Conservation (phyloP, 2,113 vertebrate species). For the Dunckerocampus dactyliophorus region DNA sequence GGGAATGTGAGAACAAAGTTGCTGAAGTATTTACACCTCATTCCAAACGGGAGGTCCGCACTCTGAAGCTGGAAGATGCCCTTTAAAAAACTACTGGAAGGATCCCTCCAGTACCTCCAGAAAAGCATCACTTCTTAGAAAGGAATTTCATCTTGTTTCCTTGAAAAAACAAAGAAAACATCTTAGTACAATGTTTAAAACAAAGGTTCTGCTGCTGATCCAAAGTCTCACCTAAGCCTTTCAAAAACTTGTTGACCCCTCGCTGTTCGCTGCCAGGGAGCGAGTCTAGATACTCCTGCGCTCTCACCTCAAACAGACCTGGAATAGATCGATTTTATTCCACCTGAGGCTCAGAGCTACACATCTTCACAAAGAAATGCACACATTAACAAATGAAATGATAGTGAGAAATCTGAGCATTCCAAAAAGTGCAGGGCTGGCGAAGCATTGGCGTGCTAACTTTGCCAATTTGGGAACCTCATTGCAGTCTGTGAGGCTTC, state of each 20-base stretch:
- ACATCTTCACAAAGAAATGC: neutral
- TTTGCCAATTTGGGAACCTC: no score
- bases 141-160: slow-evolving; percentile 79
- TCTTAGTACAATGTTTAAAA: neutral
- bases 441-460: neutral
- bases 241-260: slow-evolving; percentile 92
- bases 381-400: neutral
- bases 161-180: slow-evolving; percentile 30
- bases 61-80: no score
- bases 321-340: slow-evolving; percentile 5
- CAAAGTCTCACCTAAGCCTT: slow-evolving; percentile 82
- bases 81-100: neutral
- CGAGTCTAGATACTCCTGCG: slow-evolving; percentile 91
- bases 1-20: slow-evolving; percentile 21
- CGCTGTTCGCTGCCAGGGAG: slow-evolving; percentile 87
- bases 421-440: neutral
- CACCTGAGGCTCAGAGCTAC: neutral
- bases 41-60: neutral
- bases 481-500: no score
- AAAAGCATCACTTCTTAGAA: slow-evolving; percentile 70
- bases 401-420: neutral
- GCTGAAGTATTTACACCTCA: slow-evolving; percentile 29
- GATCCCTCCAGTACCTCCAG: neutral
- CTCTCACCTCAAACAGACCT: slow-evolving; percentile 93
- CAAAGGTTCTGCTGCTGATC: neutral